Conservation (phyloP, 2,888 invertebrate genomes). For the Kryphioiulus occultus region DNA sequence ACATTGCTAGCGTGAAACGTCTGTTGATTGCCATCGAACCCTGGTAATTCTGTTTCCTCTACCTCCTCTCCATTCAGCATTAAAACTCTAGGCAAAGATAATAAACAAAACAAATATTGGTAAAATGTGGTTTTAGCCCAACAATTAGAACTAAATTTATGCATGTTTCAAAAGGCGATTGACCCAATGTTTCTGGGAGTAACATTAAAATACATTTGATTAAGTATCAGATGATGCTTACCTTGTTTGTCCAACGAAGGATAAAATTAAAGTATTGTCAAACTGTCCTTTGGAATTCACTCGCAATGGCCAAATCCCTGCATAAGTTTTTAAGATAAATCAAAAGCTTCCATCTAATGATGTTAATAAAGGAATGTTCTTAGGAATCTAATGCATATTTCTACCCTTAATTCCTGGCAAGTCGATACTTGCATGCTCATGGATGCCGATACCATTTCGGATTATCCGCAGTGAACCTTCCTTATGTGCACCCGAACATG, state of each 20-base stretch:
- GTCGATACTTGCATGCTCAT: constrained; percentile 97
- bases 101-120: too few relatives aligned
- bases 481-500: constrained; percentile 96
- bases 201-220: background rate
- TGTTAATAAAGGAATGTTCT: background rate
- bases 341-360: background rate
- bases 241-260: constrained; percentile 97
- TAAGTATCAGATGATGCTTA: constrained; percentile 57
- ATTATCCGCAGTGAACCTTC: constrained; percentile 97
- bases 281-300: constrained; percentile 63
- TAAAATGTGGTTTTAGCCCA: too few relatives aligned
- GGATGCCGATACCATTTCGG: constrained; percentile 97
- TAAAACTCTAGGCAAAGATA: constrained; percentile 70
- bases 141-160: too few relatives aligned
- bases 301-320: constrained; percentile 92
- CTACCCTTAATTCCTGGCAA: constrained; percentile 89
- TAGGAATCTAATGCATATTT: background rate
- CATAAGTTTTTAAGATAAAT: constrained; percentile 21
- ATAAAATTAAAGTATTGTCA: constrained; percentile 91
- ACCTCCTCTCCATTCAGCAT: constrained; percentile 94
- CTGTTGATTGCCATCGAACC: constrained; percentile 89
- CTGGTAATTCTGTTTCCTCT: constrained; percentile 93
- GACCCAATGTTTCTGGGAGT: constrained; percentile 27
- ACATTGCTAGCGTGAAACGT: constrained; percentile 96
- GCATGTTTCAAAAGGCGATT: too few relatives aligned